phyloP scores from a whole-genome alignment of 2,113 vertebrate species.

The human (Homo sapiens) region GRCh38 chr6:35136501-35137000 shows the following conservation, averaged over 20 bases:
- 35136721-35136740: not conserved
- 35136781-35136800: not conserved
- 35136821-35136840: not conserved
- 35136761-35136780: not conserved
- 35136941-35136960: no score
- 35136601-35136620: not conserved
- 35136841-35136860: not conserved
- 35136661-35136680: not conserved
- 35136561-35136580: not conserved
- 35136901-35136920: no score
- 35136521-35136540: not conserved
- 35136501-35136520: not conserved
- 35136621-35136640: not conserved
- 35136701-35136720: not conserved
- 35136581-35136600: not conserved
- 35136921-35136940: no score
- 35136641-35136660: not conserved
- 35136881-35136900: no score
- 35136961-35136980: no score
- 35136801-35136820: not conserved
- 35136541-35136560: constrained; percentile 27
- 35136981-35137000: no score
- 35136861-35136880: no score
- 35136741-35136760: not conserved
- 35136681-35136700: not conserved